Percentiles rank a stretch among this genome's conserved stretches.
phyloP scores from a whole-genome alignment of 1,140 invertebrate species.

The Psix sp. region DNA sequence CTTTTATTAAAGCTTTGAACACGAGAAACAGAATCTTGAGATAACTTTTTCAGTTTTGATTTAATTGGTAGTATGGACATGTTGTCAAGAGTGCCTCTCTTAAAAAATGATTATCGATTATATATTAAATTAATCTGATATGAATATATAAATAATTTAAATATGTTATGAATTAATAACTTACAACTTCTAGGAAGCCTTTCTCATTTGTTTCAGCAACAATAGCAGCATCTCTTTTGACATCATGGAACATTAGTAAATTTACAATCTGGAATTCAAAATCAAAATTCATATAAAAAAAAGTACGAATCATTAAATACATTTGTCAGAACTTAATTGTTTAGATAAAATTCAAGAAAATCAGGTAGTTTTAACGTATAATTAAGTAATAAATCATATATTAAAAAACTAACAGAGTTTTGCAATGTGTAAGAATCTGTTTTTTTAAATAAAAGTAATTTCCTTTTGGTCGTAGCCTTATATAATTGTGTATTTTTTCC shows the following conservation, averaged over 20 bases:
- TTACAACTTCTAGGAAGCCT: too few species aligned
- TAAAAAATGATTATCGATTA: neutral
- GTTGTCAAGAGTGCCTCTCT: constrained; percentile 5
- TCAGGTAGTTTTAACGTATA: too few species aligned
- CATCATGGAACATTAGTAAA: too few species aligned
- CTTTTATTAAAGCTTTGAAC: neutral
- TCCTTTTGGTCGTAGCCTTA: neutral
- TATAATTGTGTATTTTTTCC: constrained; percentile 14
- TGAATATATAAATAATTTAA: neutral
- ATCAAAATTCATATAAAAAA: too few species aligned
- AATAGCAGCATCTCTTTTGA: too few species aligned
- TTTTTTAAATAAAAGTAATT: neutral
- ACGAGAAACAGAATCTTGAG: neutral
- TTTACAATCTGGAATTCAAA: too few species aligned
- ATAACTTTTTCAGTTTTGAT: neutral
- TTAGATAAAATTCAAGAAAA: too few species aligned
- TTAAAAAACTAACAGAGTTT: neutral
- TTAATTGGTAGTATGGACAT: constrained; percentile 4
- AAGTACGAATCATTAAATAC: too few species aligned
- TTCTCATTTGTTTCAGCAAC: too few species aligned
- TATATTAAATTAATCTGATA: neutral
- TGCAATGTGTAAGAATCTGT: neutral
- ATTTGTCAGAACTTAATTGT: too few species aligned
- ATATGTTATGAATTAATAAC: too few species aligned
- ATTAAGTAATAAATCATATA: neutral